phyloP scores from a whole-genome alignment of 2,888 invertebrate species.

The Eupithecia vulgata region DNA sequence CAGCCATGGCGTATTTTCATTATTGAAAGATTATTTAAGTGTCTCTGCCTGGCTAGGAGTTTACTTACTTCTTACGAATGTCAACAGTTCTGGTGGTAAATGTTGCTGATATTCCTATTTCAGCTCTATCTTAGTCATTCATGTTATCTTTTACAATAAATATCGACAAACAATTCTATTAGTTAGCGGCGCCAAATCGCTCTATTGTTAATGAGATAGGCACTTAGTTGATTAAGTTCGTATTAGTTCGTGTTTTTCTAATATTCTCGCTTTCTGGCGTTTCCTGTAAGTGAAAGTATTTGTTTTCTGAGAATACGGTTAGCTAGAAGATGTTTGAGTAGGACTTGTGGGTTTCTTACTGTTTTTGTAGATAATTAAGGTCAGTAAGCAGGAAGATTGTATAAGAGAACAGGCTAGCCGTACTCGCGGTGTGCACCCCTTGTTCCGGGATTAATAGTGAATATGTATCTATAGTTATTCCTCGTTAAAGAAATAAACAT shows the following conservation, averaged over 20 bases:
- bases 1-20: neutral
- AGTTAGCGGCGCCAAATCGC: constrained; percentile 41
- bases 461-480: neutral
- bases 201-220: constrained; percentile 54
- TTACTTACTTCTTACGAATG: neutral
- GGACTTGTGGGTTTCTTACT: constrained; percentile 1
- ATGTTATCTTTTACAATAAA: neutral
- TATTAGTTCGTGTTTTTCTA: constrained; percentile 36
- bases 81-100: neutral
- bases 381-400: neutral
- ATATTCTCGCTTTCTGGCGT: constrained; percentile 29
- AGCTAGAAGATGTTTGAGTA: neutral
- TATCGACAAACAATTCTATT: constrained; percentile 7
- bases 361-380: neutral
- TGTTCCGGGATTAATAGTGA: neutral
- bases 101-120: neutral
- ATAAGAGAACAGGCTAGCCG: neutral
- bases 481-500: neutral
- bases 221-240: constrained; percentile 42
- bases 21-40: neutral
- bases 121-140: neutral
- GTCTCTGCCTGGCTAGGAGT: neutral
- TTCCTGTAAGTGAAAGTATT: constrained; percentile 5
- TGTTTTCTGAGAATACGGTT: constrained; percentile 1
- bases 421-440: neutral